Percentiles rank a stretch among this genome's conserved stretches.
Conservation (phyloP, 2,113 vertebrate genomes). For the Fregetta grallaria region DNA sequence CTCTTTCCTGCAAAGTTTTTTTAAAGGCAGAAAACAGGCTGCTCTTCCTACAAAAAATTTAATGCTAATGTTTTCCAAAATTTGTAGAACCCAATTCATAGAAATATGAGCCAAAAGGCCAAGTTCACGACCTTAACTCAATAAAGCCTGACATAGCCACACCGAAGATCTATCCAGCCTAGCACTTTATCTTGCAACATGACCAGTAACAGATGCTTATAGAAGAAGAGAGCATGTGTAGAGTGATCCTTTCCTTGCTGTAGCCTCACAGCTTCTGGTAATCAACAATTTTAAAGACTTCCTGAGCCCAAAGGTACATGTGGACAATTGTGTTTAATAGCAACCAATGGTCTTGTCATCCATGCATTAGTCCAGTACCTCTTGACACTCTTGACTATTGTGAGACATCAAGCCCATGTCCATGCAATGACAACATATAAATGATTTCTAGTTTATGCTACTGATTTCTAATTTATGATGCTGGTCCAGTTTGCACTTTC, state of each 20-base stretch:
- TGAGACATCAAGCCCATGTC: neutral
- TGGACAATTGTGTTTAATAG: neutral
- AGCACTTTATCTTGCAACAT: neutral
- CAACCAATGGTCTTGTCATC: neutral
- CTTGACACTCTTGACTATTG: neutral
- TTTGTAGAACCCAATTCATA: neutral
- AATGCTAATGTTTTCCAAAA: neutral
- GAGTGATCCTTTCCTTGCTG: conserved; percentile 16
- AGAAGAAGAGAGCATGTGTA: neutral
- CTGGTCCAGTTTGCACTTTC: neutral
- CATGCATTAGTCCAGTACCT: neutral
- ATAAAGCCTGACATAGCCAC: neutral
- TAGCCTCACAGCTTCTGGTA: neutral
- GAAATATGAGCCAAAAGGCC: neutral
- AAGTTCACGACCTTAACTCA: neutral
- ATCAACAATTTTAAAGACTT: neutral
- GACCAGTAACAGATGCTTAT: neutral
- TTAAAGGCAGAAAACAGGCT: neutral
- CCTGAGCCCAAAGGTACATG: neutral
- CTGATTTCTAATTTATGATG: neutral
- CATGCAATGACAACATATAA: neutral
- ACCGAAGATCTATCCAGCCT: neutral
- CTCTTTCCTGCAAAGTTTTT: neutral
- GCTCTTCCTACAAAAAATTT: neutral
- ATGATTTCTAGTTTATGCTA: neutral